These are phyloP conservation scores for Aradus depressus DNA, from an alignment of 2,888 invertebrate species.

Conservation along the genomic window DNA sequence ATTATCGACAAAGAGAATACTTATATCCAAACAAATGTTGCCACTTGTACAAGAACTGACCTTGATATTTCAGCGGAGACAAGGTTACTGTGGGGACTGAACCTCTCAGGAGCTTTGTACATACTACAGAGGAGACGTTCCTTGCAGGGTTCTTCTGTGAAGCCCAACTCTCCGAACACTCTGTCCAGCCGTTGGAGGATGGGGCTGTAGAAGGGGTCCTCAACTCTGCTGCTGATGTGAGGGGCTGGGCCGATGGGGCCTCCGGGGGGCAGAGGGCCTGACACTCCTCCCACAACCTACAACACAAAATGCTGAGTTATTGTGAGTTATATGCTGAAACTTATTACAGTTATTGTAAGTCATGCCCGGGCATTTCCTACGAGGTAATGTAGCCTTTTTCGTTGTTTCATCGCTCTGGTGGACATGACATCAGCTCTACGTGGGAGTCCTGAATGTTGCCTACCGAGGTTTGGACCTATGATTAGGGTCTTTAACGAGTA, in stretches of 20 bases:
- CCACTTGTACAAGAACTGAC: slow-evolving; percentile 49
- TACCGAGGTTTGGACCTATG: too few relatives aligned
- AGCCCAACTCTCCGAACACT: slow-evolving; percentile 59
- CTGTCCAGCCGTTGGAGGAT: slow-evolving; percentile 64
- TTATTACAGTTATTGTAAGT: too few relatives aligned
- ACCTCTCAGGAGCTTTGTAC: slow-evolving; percentile 70
- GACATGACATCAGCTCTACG: too few relatives aligned
- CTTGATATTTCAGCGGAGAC: slow-evolving; percentile 79
- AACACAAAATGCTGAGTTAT: too few relatives aligned
- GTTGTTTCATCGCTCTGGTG: too few relatives aligned
- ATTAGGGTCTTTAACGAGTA: too few relatives aligned
- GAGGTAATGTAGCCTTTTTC: too few relatives aligned
- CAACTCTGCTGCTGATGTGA: background rate
- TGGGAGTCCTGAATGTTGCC: too few relatives aligned
- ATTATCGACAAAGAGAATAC: too few relatives aligned
- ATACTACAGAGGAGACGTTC: slow-evolving; percentile 72
- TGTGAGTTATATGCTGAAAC: too few relatives aligned
- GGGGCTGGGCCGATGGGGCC: slow-evolving; percentile 1
- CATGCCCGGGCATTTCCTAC: too few relatives aligned
- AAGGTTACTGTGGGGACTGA: slow-evolving; percentile 75
- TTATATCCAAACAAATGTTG: too few relatives aligned
- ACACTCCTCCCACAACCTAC: background rate
- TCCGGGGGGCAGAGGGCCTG: background rate
- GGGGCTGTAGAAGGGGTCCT: slow-evolving; percentile 35
- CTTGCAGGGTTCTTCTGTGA: slow-evolving; percentile 58